Evolutionary conservation across 2,888 invertebrate genomes (phyloP), one percentile per base, ranked within the genome.

Genomic region (Caprella mutica): DNA sequence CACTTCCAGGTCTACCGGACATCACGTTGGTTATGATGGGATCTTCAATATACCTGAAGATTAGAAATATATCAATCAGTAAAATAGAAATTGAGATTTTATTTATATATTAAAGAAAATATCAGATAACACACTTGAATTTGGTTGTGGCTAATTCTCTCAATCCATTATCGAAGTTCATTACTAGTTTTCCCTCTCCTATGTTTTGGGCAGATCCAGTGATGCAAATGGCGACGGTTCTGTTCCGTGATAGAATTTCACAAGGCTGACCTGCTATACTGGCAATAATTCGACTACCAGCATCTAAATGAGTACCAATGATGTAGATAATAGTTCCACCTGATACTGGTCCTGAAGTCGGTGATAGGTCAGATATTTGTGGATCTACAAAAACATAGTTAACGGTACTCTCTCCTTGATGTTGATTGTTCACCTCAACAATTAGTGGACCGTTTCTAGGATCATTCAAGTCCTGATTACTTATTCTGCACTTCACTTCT

Each of bases 311-410:
- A 69, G 84, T 81, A 1, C 98, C 98, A 55, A 82, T 82, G 66
- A 98, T 89, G 66, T 83, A 85, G 50, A 98, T 77, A 69, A 83
- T 81, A 4, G 97, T 98, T 33, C 98, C 98, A 23, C 98, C 98
- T 30, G 93, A 91, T 67, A 84, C 80, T 0, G 97, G 97, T 0
- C 97, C 97, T 70, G 82, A 83, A 66, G 81, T 83, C 0, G 96
- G 96, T 63, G 82, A 14, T 8, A 33, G 8, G 8, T 33, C 14
- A 33, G 9, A 9, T 8, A 26, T 17, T 19, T 29, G 43, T 0
- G 94, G 93, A 76, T 91, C 87, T 3, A 91, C 90, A 73, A 91
- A 91, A 68, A 85, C 81, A 72, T 85, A 91, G 69, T 85, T 84
- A 57, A 83, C 80, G 69, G 84, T 83, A 0, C 89, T 90, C 76